Base-by-base conservation (phyloP, 2,888 invertebrate genomes). In the Papilio protenor region DNA sequence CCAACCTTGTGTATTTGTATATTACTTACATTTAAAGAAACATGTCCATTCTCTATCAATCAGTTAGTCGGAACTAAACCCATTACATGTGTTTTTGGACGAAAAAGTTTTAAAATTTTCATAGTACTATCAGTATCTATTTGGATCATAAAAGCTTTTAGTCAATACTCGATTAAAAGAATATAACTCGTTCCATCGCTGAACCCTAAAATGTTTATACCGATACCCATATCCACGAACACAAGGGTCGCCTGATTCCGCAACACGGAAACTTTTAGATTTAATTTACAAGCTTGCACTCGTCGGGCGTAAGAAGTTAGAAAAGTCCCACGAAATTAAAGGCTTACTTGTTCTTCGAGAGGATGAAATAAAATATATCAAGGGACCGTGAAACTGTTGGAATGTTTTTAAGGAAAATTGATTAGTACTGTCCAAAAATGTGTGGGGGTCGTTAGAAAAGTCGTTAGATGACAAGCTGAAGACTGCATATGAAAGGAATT, bases 201-300 rank as follows among this genome's bases (percentile, higher is more conserved):
- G 85, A 84, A 81, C 85, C 86, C 86, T 79, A 80, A 85, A 88
- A 86, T 80, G 83, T 85, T 85, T 84, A 86, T 83, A 82, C 82
- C 84, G 84, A 87, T 88, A 89, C 89, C 87, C 88, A 89, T 88
- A 91, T 89, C 88, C 86, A 84, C 82, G 81, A 82, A 81, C 88
- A 93, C 92, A 93, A 93, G 91, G 85, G 90, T 84, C 85, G 85
- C 81, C 88, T 93, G 92, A 92, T 93, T 92, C 89, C 83, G 85
- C 84, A 82, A 87, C 87, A 87, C 83, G 86, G 84, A 86, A 94
- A 93, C 87, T 93, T 93, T 90, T 89, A 90, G 90, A 93, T 93
- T 92, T 93, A 93, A 93, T 91, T 93, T 92, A 90, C 90, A 89
- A 89, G 91, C 91, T 93, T 92, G 90, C 84, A 86, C 88, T 89